phyloP scores from a whole-genome alignment of 2,113 vertebrate genomes.

The Coptodon rendalli region DNA sequence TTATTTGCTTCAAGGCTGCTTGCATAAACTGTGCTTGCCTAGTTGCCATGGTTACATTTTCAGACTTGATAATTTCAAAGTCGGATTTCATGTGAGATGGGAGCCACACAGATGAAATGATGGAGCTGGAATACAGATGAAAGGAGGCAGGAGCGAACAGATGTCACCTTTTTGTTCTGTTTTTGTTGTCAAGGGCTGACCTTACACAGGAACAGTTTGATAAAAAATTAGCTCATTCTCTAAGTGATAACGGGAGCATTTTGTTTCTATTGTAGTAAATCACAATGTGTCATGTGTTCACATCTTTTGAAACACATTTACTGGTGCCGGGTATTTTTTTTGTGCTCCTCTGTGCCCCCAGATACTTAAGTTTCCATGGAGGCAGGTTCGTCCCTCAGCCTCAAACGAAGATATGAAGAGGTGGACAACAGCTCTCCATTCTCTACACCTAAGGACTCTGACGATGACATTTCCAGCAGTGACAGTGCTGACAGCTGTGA shows the following conservation, averaged over 20 bases:
- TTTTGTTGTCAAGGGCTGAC: not conserved
- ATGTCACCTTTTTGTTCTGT: constrained; percentile 22
- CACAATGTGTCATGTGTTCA: not conserved
- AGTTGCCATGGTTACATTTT: constrained; percentile 69
- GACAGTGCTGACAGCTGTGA: constrained; percentile 97
- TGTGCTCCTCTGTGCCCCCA: constrained; percentile 16
- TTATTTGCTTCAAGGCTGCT: constrained; percentile 35
- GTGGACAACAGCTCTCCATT: constrained; percentile 83
- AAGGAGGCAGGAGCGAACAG: constrained; percentile 28
- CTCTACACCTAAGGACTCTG: constrained; percentile 83
- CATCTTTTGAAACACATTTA: not conserved
- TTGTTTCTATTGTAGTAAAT: not conserved
- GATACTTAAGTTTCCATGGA: constrained; percentile 72
- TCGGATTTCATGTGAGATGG: constrained; percentile 55
- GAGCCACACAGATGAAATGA: constrained; percentile 23
- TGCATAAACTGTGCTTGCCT: constrained; percentile 47
- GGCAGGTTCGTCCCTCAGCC: constrained; percentile 80
- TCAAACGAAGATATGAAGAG: constrained; percentile 91
- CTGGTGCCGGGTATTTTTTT: not conserved
- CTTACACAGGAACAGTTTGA: not conserved
- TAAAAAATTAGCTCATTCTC: not conserved
- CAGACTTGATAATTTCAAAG: constrained; percentile 60
- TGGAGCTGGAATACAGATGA: constrained; percentile 59
- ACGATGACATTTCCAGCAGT: constrained; percentile 94
- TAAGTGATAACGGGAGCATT: not conserved